Conservation (phyloP, 2,888 invertebrate genomes). For the Microdon myrmicae region DNA sequence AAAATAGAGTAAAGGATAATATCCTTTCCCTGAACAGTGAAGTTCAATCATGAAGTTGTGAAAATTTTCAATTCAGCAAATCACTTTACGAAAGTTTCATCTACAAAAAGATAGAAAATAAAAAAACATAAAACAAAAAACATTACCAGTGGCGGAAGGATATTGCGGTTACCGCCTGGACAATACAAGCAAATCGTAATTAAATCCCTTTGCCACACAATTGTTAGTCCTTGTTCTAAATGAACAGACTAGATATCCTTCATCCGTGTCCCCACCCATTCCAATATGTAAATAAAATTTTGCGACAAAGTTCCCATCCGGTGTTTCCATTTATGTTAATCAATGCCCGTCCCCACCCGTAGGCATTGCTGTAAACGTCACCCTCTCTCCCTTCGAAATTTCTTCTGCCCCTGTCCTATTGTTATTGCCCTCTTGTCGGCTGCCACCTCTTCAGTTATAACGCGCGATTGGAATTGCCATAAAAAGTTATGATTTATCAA, state of each 20-base stretch:
- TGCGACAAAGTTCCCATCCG: slow-evolving; percentile 16
- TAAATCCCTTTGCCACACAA: slow-evolving; percentile 25
- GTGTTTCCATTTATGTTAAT: slow-evolving; percentile 27
- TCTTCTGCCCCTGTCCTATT: too few relatives aligned
- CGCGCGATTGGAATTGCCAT: slow-evolving; percentile 34
- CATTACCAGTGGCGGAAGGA: slow-evolving; percentile 51
- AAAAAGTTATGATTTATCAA: slow-evolving; percentile 52
- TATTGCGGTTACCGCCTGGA: slow-evolving; percentile 29
- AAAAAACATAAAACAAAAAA: too few relatives aligned
- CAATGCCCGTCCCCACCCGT: too few relatives aligned
- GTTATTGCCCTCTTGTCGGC: slow-evolving; percentile 7
- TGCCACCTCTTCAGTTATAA: too few relatives aligned
- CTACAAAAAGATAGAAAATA: too few relatives aligned
- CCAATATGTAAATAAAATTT: slow-evolving; percentile 10
- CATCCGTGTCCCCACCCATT: too few relatives aligned
- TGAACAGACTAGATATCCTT: too few relatives aligned
- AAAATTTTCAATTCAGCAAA: slow-evolving; percentile 36
- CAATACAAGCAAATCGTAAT: slow-evolving; percentile 27
- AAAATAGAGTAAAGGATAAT: too few relatives aligned
- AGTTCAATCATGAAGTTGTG: slow-evolving; percentile 40
- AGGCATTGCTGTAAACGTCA: too few relatives aligned
- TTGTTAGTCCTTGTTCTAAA: background rate
- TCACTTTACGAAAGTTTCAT: slow-evolving; percentile 45
- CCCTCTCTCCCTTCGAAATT: too few relatives aligned
- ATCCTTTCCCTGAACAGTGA: slow-evolving; percentile 44